A percentile compares a stretch with the other conserved stretches of the same genome.
Evolutionary conservation across 2,888 invertebrate genomes (phyloP).

Genomic region (Plebejus anna): DNA sequence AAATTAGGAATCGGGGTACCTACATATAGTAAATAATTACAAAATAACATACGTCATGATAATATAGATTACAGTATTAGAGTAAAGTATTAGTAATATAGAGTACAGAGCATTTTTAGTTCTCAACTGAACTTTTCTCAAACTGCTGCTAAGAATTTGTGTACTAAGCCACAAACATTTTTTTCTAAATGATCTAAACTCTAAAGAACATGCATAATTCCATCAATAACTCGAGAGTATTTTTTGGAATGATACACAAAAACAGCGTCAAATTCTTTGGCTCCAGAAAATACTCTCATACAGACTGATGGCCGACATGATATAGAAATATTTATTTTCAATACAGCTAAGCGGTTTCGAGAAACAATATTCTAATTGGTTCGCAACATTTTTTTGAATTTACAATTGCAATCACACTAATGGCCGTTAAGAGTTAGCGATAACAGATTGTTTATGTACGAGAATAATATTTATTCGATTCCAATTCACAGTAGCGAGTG

Average conservation of each 20-base stretch:
- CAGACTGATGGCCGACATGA: not conserved
- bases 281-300: not conserved
- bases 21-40: too few species aligned
- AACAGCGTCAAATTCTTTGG: not conserved
- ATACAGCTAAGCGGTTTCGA: slow-evolving; percentile 3
- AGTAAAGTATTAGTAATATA: too few species aligned
- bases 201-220: too few species aligned
- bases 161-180: too few species aligned
- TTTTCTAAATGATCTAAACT: too few species aligned
- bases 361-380: slow-evolving; percentile 1
- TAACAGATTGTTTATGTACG: slow-evolving; percentile 13
- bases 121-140: too few species aligned
- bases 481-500: not conserved
- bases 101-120: too few species aligned
- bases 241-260: not conserved
- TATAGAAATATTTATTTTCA: not conserved
- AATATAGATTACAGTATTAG: too few species aligned
- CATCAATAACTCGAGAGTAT: not conserved
- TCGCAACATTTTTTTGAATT: not conserved
- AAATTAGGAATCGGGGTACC: too few species aligned
- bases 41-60: too few species aligned
- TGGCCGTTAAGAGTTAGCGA: not conserved
- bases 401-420: slow-evolving; percentile 4
- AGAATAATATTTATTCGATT: slow-evolving; percentile 1
- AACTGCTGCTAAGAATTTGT: too few species aligned